Conservation (phyloP, 2,888 invertebrate genomes). For the Druceiella hillmani region DNA sequence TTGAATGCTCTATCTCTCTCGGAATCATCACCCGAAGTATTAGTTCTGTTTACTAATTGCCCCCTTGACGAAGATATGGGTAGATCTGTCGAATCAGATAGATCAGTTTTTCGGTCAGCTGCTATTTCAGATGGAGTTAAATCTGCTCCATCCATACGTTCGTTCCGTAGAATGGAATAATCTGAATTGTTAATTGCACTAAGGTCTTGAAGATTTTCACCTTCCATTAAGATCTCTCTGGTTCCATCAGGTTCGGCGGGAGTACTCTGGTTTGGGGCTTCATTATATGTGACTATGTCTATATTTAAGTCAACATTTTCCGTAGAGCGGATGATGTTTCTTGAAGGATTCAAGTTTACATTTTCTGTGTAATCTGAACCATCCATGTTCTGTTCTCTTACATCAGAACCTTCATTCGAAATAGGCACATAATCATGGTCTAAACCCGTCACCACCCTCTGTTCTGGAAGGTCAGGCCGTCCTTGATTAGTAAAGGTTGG, state of each 20-base stretch:
- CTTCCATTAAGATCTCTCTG: slow-evolving; percentile 54
- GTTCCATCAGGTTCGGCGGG: slow-evolving; percentile 35
- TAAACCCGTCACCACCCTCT: slow-evolving; percentile 52
- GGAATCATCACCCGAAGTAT: slow-evolving; percentile 44
- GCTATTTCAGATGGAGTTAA: slow-evolving; percentile 31
- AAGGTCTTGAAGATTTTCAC: slow-evolving; percentile 51
- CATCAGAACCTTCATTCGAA: slow-evolving; percentile 31
- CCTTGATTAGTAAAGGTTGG: too few species aligned
- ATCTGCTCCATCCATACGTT: slow-evolving; percentile 47
- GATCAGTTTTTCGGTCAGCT: slow-evolving; percentile 32
- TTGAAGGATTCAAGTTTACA: slow-evolving; percentile 30
- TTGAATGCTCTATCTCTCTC: slow-evolving; percentile 40
- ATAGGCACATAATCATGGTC: slow-evolving; percentile 39
- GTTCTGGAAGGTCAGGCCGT: slow-evolving; percentile 40
- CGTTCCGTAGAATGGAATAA: slow-evolving; percentile 40
- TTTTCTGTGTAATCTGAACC: slow-evolving; percentile 44
- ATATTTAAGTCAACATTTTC: slow-evolving; percentile 29
- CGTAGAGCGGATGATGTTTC: slow-evolving; percentile 33
- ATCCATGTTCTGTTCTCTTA: slow-evolving; percentile 42
- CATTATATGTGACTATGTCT: slow-evolving; percentile 29
- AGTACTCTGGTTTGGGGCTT: slow-evolving; percentile 6
- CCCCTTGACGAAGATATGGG: slow-evolving; percentile 32
- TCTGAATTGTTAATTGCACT: slow-evolving; percentile 36
- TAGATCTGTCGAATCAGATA: slow-evolving; percentile 34
- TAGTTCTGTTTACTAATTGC: slow-evolving; percentile 34